Conservation (phyloP, 1,140 invertebrate species). For the Cepaea nemoralis region DNA sequence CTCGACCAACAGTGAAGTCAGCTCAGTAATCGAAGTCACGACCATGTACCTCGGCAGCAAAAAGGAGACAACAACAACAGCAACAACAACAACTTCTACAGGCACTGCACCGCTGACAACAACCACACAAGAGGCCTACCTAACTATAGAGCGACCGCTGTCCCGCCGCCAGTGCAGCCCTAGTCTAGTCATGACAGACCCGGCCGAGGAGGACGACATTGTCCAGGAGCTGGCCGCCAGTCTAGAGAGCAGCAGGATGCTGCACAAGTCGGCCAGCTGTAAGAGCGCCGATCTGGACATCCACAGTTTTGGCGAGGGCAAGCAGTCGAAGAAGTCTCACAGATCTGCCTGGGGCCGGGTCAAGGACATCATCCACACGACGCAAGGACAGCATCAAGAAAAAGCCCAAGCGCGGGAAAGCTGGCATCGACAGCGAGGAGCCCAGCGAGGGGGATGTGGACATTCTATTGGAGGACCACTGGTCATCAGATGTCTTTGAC, state of each 20-base stretch:
- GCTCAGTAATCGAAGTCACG: slow-evolving; percentile 54
- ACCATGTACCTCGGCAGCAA: slow-evolving; percentile 51
- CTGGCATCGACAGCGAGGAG: slow-evolving; percentile 51
- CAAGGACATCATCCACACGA: slow-evolving; percentile 81
- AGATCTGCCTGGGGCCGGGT: slow-evolving; percentile 80
- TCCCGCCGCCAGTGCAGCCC: slow-evolving; percentile 64
- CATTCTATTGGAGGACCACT: slow-evolving; percentile 48
- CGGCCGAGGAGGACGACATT: slow-evolving; percentile 55
- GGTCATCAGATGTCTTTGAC: slow-evolving; percentile 44
- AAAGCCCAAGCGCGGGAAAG: slow-evolving; percentile 31
- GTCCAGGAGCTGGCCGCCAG: slow-evolving; percentile 48
- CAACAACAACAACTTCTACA: slow-evolving; percentile 32
- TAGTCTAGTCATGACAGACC: slow-evolving; percentile 57
- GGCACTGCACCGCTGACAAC: background rate
- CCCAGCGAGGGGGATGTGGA: slow-evolving; percentile 58
- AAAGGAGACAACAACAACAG: slow-evolving; percentile 31
- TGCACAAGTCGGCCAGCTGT: slow-evolving; percentile 61
- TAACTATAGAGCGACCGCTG: slow-evolving; percentile 52
- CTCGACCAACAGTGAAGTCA: slow-evolving; percentile 42
- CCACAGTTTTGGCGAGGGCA: slow-evolving; percentile 16
- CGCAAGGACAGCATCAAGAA: slow-evolving; percentile 78
- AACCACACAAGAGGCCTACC: slow-evolving; percentile 46
- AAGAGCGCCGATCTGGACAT: slow-evolving; percentile 53
- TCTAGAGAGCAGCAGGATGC: slow-evolving; percentile 42
- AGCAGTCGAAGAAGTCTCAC: slow-evolving; percentile 58